Base-by-base conservation (phyloP, 2,113 vertebrate genomes). In the Sula dactylatra region DNA sequence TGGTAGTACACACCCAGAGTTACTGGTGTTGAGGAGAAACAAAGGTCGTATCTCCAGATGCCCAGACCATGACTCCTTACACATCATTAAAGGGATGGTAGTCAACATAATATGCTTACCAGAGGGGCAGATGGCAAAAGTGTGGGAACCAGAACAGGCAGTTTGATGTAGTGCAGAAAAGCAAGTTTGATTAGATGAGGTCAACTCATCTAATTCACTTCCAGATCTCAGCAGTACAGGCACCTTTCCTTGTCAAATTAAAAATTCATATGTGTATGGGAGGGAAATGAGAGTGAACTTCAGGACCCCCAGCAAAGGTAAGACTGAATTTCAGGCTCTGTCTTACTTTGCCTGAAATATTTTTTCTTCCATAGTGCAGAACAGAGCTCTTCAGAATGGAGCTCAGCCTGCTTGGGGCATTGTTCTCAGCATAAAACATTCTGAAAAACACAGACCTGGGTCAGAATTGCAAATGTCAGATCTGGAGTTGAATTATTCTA, bases 131-230 rank as follows among this genome's bases (percentile, higher is more conserved):
- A 73, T 10, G 3, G 22, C 52, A 81, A 69, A 44, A 26, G 42
- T 45, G 86, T 72, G 65, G 86, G 83, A 96, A 91, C 77, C 83
- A 93, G 96, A 93, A 18, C 81, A 79, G 66, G 31, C 65, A 66
- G 49, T 62, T 82, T 85, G 77, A 90, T 40, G 58, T 5, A 87
- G 81, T 76, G 54, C 91, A 96, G 94, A 49, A 93, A 86, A 71
- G 12, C 52, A 72, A 64, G 78, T 49, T 61, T 74, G 70, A 88
- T 93, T 92, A 93, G 61, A 44, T 1, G 15, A 87, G 66, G 72
- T 82, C 47, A 70, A 17, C 52, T 78, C 47, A 54, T 79, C 50
- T 82, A 61, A 91, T 52, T 90, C 86, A 85, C 40, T 52, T 91
- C 86, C 92, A 95, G 83, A 85, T 45, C 86, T 91, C 76, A 87